Percentiles rank a stretch among this genome's conserved stretches.
phyloP scores from a whole-genome alignment of 2,888 invertebrate species.

The Anoplius nigerrimus region DNA sequence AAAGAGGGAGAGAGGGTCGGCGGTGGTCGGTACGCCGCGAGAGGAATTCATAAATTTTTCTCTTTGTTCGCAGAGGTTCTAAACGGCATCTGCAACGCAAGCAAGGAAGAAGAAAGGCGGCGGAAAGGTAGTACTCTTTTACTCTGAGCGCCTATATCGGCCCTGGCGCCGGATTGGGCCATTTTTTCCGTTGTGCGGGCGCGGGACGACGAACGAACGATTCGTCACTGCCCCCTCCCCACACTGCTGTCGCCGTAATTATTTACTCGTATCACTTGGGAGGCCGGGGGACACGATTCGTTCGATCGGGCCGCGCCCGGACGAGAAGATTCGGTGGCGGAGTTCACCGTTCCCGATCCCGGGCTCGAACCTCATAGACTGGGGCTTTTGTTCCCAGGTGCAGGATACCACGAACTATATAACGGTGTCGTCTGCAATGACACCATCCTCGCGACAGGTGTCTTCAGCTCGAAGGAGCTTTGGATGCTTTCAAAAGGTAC shows the following conservation, averaged over 20 bases:
- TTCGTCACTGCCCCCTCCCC: too few species aligned
- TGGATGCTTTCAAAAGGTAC: constrained; percentile 98
- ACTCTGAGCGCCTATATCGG: neutral
- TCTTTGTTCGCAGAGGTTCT: constrained; percentile 70
- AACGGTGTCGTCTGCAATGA: constrained; percentile 99
- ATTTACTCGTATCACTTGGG: neutral
- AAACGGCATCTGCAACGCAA: constrained; percentile 73
- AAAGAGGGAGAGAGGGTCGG: too few species aligned
- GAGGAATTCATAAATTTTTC: constrained; percentile 30
- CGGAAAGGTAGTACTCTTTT: constrained; percentile 69
- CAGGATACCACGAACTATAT: constrained; percentile 91
- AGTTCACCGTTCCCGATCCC: too few species aligned
- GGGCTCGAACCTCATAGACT: constrained; percentile 61
- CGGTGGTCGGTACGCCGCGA: too few species aligned
- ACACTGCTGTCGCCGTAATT: neutral
- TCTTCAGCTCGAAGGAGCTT: constrained; percentile 99
- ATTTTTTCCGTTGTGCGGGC: neutral
- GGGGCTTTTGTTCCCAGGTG: constrained; percentile 74
- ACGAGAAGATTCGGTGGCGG: neutral
- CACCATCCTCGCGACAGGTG: constrained; percentile 99
- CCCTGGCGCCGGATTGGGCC: neutral
- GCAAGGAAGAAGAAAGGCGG: constrained; percentile 73
- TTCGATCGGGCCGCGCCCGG: too few species aligned
- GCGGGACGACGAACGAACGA: too few species aligned
- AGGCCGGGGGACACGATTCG: neutral